Evolutionary conservation across 2,797 vertebrate species (phyloP).

Genomic region (Tokudaia muenninki): DNA sequence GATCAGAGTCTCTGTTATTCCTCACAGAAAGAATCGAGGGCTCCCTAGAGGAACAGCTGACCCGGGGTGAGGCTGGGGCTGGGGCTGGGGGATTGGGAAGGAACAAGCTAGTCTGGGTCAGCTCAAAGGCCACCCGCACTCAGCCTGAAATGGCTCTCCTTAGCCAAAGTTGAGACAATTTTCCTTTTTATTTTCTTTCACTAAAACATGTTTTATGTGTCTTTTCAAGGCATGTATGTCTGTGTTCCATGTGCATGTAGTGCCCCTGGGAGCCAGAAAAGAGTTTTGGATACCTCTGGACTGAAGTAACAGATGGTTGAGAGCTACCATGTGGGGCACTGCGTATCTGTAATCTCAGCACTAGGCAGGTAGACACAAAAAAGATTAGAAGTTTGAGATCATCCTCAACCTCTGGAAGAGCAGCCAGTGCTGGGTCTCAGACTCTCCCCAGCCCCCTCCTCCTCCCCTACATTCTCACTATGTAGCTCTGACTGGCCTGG

Average conservation of each 20-base stretch:
- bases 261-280: background rate
- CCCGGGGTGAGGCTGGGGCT: background rate
- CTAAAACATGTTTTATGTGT: background rate
- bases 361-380: background rate
- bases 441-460: too few relatives aligned
- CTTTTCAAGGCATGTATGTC: background rate
- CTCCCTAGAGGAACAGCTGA: background rate
- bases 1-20: background rate
- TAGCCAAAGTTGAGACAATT: background rate
- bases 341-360: background rate
- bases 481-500: background rate
- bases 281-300: background rate
- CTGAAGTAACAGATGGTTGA: background rate
- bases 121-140: accelerated
- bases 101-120: background rate
- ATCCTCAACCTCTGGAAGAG: background rate
- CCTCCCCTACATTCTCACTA: background rate
- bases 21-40: background rate
- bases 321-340: background rate
- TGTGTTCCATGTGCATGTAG: background rate
- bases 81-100: background rate
- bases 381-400: background rate
- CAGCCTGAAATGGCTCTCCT: background rate
- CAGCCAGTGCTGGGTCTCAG: background rate
- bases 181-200: background rate